Evolutionary conservation across 2,113 vertebrate genomes (phyloP).

Genomic region (Loxodonta africana): DNA sequence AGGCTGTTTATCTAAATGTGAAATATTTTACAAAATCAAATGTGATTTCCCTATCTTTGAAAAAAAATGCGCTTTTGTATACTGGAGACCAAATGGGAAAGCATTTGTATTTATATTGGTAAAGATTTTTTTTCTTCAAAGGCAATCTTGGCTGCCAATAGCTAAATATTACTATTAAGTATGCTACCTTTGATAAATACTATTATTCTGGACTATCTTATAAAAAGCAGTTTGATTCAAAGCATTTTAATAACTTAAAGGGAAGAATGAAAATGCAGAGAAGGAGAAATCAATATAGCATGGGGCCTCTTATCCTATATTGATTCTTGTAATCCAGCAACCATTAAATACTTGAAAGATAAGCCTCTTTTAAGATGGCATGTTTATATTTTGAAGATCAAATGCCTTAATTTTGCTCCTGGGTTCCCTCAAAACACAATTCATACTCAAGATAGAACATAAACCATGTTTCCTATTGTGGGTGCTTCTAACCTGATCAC

Average conservation of each 20-base stretch:
- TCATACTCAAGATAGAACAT: background rate
- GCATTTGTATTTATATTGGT: slow-evolving; percentile 14
- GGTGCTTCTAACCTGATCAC: background rate
- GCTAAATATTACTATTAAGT: slow-evolving; percentile 68
- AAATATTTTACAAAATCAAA: slow-evolving; percentile 54
- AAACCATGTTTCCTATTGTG: background rate
- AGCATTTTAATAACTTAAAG: slow-evolving; percentile 69
- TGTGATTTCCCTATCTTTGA: background rate
- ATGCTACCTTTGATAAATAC: slow-evolving; percentile 69
- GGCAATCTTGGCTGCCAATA: slow-evolving; percentile 46
- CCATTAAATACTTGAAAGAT: slow-evolving; percentile 79
- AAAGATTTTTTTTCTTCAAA: slow-evolving; percentile 55
- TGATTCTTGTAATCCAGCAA: slow-evolving; percentile 80
- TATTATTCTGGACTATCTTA: slow-evolving; percentile 66
- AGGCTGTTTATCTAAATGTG: slow-evolving; percentile 47
- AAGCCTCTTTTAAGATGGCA: slow-evolving; percentile 72
- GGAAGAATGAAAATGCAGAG: slow-evolving; percentile 62
- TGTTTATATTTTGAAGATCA: slow-evolving; percentile 81
- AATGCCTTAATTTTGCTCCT: slow-evolving; percentile 79
- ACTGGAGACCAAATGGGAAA: background rate
- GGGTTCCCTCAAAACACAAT: slow-evolving; percentile 62
- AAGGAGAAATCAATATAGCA: slow-evolving; percentile 74
- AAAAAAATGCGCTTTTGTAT: background rate
- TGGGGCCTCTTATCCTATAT: slow-evolving; percentile 68
- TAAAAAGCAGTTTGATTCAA: slow-evolving; percentile 61